These are phyloP conservation scores for Nineta flava DNA, from an alignment of 2,888 invertebrate genomes.

Conservation along the genomic window DNA sequence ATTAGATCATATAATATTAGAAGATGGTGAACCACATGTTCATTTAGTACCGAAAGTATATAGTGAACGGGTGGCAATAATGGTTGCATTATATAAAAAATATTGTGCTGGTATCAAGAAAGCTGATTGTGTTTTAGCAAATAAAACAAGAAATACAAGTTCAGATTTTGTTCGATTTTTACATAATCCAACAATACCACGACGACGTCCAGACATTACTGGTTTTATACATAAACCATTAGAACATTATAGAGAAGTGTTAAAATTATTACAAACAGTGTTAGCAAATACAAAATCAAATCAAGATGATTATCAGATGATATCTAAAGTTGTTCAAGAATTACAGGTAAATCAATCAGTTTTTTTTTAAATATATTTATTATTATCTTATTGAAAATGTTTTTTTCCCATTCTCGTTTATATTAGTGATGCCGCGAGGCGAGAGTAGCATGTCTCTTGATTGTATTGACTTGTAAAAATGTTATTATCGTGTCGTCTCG, in stretches of 20 bases:
- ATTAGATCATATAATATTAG: conserved; percentile 53
- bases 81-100: conserved; percentile 62
- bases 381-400: no score
- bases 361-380: no score
- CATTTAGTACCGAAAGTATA: conserved; percentile 54
- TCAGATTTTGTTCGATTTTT: conserved; percentile 67
- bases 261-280: conserved; percentile 40
- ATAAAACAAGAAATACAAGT: conserved; percentile 55
- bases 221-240: conserved; percentile 70
- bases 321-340: conserved; percentile 30
- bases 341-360: conserved; percentile 27
- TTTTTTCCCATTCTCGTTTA: no score
- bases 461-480: no score
- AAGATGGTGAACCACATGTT: conserved; percentile 56
- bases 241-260: conserved; percentile 57
- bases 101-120: conserved; percentile 73
- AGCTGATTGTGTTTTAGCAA: conserved; percentile 70
- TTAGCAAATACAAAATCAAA: conserved; percentile 30
- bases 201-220: conserved; percentile 69
- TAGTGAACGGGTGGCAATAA: conserved; percentile 52
- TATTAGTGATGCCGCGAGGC: no score
- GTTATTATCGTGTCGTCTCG: no score
- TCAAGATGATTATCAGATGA: conserved; percentile 31
- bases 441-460: no score
- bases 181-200: conserved; percentile 64